Conservation (phyloP, 2,113 vertebrate species). For the Microtus oregoni region DNA sequence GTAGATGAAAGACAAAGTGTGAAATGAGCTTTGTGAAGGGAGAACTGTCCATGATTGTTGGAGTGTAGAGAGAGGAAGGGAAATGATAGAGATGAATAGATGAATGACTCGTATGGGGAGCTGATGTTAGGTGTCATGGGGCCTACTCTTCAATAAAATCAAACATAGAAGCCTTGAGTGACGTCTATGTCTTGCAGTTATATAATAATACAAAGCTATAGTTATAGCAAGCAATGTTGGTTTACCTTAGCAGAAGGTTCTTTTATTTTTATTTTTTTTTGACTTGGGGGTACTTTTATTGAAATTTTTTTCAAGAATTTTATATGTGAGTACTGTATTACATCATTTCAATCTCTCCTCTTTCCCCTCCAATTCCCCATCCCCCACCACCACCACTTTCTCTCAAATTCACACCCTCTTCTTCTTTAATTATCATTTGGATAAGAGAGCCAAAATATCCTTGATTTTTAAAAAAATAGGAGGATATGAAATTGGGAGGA, state of each 20-base stretch:
- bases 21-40: not conserved
- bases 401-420: not conserved
- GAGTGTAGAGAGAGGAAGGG: not conserved
- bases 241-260: not conserved
- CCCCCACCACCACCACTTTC: not conserved
- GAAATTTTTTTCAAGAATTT: not conserved
- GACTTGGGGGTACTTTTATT: not conserved
- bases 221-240: not conserved
- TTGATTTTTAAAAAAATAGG: not conserved
- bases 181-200: not conserved
- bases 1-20: not conserved
- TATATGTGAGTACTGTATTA: not conserved
- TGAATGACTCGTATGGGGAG: accelerated
- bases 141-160: not conserved
- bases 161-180: not conserved
- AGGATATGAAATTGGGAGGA: not conserved
- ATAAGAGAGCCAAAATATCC: not conserved
- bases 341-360: not conserved
- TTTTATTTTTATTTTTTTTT: too few species aligned
- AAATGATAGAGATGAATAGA: not conserved
- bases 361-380: too few species aligned
- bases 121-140: accelerated
- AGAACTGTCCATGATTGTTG: accelerated
- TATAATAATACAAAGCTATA: not conserved
- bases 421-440: not conserved